A percentile compares a stretch with the other conserved stretches of the same genome.
phyloP scores from a whole-genome alignment of 2,113 vertebrate species.

The Pardalotus punctatus region DNA sequence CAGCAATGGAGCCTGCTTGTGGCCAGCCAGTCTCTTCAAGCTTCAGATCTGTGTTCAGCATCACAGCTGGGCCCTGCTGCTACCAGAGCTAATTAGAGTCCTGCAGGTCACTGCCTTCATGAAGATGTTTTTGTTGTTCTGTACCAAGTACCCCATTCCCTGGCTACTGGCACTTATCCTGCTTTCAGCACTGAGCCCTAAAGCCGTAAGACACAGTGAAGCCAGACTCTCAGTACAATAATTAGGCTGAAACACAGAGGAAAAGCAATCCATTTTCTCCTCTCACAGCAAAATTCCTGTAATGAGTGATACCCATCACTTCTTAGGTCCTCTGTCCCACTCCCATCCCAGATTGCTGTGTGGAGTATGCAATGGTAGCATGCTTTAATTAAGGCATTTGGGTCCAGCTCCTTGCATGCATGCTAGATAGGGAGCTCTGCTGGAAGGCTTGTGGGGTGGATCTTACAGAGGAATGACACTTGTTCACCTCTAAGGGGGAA shows the following conservation, averaged over 20 bases:
- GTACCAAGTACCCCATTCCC: neutral
- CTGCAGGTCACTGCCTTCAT: constrained; percentile 43
- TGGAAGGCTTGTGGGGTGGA: neutral
- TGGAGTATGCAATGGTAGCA: neutral
- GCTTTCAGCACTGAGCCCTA: constrained; percentile 8
- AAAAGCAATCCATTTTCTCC: neutral
- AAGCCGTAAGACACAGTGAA: neutral
- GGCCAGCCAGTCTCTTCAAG: constrained; percentile 14
- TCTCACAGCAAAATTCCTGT: neutral
- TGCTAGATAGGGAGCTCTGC: neutral
- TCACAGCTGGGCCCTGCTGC: constrained; percentile 52
- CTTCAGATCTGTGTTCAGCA: constrained; percentile 57
- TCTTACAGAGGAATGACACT: neutral
- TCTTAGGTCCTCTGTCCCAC: neutral
- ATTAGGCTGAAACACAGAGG: constrained; percentile 3
- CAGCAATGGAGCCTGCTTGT: neutral
- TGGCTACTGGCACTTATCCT: neutral
- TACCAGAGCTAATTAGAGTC: constrained; percentile 58
- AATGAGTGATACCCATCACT: neutral
- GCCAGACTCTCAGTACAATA: neutral
- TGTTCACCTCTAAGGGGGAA: neutral
- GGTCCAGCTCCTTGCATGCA: neutral
- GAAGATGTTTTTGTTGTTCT: constrained; percentile 40
- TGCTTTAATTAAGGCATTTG: neutral
- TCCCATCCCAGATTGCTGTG: neutral